Conservation (phyloP, 2,888 invertebrate species). For the Sinohyriopsis cumingii region DNA sequence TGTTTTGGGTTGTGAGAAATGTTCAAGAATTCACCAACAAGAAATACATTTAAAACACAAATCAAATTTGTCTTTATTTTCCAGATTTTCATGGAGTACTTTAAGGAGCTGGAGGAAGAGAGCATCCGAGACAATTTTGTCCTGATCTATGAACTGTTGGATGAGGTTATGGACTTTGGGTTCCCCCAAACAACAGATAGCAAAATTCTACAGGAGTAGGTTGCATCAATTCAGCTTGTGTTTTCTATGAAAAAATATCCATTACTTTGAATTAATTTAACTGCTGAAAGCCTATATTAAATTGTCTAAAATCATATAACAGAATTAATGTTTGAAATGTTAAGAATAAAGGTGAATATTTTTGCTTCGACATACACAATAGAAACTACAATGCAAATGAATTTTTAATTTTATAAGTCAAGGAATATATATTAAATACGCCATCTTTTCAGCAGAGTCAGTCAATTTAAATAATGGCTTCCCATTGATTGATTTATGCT, state of each 20-base stretch:
- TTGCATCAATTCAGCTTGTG: neutral
- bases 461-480: too few species aligned
- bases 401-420: too few species aligned
- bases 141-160: constrained; percentile 96
- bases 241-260: too few species aligned
- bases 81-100: constrained; percentile 90
- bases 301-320: too few species aligned
- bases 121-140: constrained; percentile 99
- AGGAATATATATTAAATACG: too few species aligned
- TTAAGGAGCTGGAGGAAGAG: constrained; percentile 98
- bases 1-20: neutral
- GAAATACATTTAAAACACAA: neutral
- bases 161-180: constrained; percentile 97
- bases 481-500: too few species aligned
- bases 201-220: constrained; percentile 93
- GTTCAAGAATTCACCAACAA: neutral
- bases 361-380: too few species aligned
- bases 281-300: too few species aligned
- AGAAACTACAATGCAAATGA: too few species aligned
- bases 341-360: too few species aligned
- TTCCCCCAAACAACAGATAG: constrained; percentile 99
- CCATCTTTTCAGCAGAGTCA: too few species aligned
- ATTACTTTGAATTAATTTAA: neutral
- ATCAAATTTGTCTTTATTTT: constrained; percentile 8
- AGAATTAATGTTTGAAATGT: too few species aligned